Base-by-base conservation (phyloP, 1,140 invertebrate genomes). In the Grapholita molesta region DNA sequence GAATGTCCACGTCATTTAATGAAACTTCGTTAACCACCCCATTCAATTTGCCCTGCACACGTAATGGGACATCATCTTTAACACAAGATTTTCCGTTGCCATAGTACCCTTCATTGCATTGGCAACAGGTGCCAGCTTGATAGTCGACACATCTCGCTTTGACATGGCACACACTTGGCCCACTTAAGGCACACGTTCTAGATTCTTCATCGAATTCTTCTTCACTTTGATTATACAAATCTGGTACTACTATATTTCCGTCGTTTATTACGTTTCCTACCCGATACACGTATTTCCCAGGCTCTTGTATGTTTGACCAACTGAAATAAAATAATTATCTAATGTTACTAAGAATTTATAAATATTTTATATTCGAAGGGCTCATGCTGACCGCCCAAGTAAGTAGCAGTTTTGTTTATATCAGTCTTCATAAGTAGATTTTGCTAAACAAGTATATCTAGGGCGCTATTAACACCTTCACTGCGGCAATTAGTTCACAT, bases 1-100 rank as follows among this genome's bases (percentile, higher is more conserved):
- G 98, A 64, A 99, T 92, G 84, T 98, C 96, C n/a, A 96, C 93
- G 33, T 96, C 94, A 9, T 95, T 93, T 2, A 98, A 91, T 15
- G 93, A 86, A 24, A 95, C 85, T 18, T 95, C 95, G 82, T 99
- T 99, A 0, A 99, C 85, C 64, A 93, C 93, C 8, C 98, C 97
- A 66, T 93, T 94, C 1, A 99, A 92, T 88, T 96, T 96, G 1
- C 98, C 98, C 70, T 95, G 97, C 0, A 99, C 95, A 79, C 98
- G 93, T 57, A 98, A 93, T 0, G 97, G 96, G 2, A 95, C 91
- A 78, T 96, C 96, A 83, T 96, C 94, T 87, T 95, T 95, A 33
- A 99, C 93, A 83, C 98, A 99, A 55, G 95, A 95, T 85, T 95
- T 94, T 66, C 98, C 98, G 86, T 99, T 99, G 67, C 98, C 98